Conservation (phyloP, 2,797 vertebrate species). For the Lepus oiostolus region DNA sequence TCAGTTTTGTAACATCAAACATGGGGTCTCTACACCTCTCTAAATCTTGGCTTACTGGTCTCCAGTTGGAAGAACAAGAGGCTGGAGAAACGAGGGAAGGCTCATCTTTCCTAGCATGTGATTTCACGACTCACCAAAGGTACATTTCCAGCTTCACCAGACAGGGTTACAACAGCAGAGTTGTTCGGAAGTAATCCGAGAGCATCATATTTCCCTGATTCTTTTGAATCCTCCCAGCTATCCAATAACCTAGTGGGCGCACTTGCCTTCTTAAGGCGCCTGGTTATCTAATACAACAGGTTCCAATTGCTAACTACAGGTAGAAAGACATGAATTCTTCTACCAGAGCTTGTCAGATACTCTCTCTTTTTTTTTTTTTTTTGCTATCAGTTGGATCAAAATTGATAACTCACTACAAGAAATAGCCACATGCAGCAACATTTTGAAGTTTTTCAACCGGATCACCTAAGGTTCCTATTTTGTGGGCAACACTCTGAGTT, state of each 20-base stretch:
- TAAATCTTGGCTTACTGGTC: neutral
- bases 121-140: neutral
- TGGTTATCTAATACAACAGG: constrained; percentile 23
- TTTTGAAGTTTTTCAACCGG: neutral
- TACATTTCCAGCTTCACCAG: neutral
- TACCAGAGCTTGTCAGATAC: neutral
- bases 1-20: neutral
- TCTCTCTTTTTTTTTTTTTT: neutral
- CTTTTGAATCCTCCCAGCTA: neutral
- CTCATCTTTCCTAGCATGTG: neutral
- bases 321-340: constrained; percentile 20
- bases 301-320: neutral
- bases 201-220: neutral
- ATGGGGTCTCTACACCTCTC: neutral
- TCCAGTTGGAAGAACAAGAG: constrained; percentile 4
- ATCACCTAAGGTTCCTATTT: constrained; percentile 12
- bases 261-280: neutral
- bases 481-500: neutral
- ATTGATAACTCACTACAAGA: neutral
- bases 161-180: neutral
- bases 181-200: neutral
- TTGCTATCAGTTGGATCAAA: neutral
- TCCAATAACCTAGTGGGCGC: neutral
- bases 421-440: neutral
- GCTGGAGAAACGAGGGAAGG: neutral